Evolutionary conservation across 2,888 invertebrate genomes (phyloP).

Genomic region (Rhingia campestris): DNA sequence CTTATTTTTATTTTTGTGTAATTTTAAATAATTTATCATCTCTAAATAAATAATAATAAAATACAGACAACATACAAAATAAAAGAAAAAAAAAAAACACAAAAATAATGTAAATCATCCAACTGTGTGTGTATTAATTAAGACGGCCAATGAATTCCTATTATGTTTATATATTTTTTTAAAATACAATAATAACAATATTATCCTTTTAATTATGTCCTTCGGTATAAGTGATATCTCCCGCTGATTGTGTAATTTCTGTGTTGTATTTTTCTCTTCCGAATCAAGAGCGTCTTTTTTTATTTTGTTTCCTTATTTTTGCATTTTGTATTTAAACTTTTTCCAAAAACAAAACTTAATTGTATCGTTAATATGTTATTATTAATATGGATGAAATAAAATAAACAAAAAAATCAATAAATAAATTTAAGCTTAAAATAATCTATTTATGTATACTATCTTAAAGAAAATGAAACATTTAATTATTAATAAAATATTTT

Average conservation of each 20-base stretch:
- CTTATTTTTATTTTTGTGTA: constrained; percentile 20
- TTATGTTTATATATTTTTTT: constrained; percentile 76
- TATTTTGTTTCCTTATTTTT: constrained; percentile 42
- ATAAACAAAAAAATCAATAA: constrained; percentile 11
- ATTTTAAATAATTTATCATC: constrained; percentile 45
- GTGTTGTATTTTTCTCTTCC: constrained; percentile 14
- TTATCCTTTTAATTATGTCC: background rate
- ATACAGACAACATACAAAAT: constrained; percentile 1
- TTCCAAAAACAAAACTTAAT: constrained; percentile 39
- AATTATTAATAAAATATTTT: constrained; percentile 56
- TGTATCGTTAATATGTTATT: constrained; percentile 34
- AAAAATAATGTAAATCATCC: constrained; percentile 28
- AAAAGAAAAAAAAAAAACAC: constrained; percentile 10
- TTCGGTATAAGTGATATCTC: constrained; percentile 41
- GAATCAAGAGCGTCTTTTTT: constrained; percentile 3
- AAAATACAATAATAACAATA: constrained; percentile 32
- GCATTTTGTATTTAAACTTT: constrained; percentile 68
- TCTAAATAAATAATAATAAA: constrained; percentile 20
- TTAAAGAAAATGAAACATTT: constrained; percentile 14
- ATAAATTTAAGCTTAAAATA: constrained; percentile 54
- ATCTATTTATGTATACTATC: constrained; percentile 57
- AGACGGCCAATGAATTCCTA: constrained; percentile 81
- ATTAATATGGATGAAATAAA: constrained; percentile 18
- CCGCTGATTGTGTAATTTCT: constrained; percentile 12
- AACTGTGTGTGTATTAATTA: constrained; percentile 73